A percentile compares a stretch with the other conserved stretches of the same genome.
Evolutionary conservation across 2,888 invertebrate species (phyloP).

Genomic region (Drepanosiphum platanoidis): DNA sequence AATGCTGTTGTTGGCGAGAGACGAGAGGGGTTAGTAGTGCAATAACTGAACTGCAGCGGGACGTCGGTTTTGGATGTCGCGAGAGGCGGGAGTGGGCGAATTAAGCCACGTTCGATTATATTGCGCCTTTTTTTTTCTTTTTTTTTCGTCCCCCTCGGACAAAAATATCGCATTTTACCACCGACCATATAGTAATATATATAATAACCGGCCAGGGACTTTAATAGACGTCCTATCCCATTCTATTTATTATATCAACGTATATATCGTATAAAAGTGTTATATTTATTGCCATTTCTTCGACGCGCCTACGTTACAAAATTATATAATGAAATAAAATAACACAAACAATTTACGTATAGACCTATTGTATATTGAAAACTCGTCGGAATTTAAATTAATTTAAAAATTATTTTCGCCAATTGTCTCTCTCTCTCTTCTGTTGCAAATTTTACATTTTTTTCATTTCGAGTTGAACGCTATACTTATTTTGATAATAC

Average conservation of each 20-base stretch:
- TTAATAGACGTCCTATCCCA: conserved; percentile 31
- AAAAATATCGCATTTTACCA: conserved; percentile 15
- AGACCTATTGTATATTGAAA: too few species aligned
- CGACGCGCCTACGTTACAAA: neutral
- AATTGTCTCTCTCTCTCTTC: too few species aligned
- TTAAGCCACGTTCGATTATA: conserved; percentile 52
- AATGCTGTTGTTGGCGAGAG: neutral
- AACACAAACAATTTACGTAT: too few species aligned
- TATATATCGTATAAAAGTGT: neutral
- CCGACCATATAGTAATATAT: neutral
- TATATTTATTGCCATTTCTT: too few species aligned
- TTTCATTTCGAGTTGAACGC: too few species aligned
- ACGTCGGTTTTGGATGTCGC: neutral
- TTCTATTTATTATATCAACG: neutral
- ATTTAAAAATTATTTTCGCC: too few species aligned
- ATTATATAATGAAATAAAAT: neutral
- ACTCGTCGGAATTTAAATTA: too few species aligned
- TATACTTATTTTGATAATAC: too few species aligned
- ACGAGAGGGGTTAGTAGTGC: neutral
- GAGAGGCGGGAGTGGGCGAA: neutral
- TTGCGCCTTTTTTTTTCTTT: conserved; percentile 53
- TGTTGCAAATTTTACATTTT: too few species aligned
- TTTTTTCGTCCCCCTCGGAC: neutral
- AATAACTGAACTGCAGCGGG: conserved; percentile 31
- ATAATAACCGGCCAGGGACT: conserved; percentile 13